A percentile compares a stretch with the other conserved stretches of the same genome.
Conservation (phyloP, 37 sponge, comb jelly and placozoan genomes). For the Hexactinellida sp. region DNA sequence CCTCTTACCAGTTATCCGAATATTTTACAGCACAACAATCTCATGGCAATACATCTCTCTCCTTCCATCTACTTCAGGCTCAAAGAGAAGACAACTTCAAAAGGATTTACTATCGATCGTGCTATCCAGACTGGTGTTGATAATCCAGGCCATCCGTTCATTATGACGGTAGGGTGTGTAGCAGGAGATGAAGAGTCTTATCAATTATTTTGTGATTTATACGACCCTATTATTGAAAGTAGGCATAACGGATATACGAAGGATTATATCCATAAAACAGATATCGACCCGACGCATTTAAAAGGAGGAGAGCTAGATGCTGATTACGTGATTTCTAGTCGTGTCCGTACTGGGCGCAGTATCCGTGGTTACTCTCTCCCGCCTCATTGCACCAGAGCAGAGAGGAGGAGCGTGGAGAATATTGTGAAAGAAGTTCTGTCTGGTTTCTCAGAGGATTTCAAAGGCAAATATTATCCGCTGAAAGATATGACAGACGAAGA, state of each 20-base stretch:
- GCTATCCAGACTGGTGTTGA: constrained; percentile 33
- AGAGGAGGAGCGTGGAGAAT: constrained; percentile 52
- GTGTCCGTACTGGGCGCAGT: constrained; percentile 56
- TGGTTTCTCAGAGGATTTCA: constrained; percentile 37
- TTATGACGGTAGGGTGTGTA: constrained; percentile 46
- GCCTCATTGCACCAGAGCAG: constrained; percentile 42
- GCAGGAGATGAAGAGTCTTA: constrained; percentile 53
- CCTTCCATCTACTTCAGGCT: background rate
- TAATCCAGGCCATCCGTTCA: constrained; percentile 51
- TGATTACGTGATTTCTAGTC: constrained; percentile 46
- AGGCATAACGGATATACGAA: constrained; percentile 35
- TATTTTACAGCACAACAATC: background rate
- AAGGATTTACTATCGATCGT: background rate
- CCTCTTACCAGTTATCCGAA: background rate
- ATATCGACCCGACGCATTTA: constrained; percentile 32
- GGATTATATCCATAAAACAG: constrained; percentile 36
- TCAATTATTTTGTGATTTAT: constrained; percentile 31
- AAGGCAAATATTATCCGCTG: constrained; percentile 59
- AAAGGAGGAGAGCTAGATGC: constrained; percentile 33
- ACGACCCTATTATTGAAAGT: constrained; percentile 36
- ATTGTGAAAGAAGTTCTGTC: constrained; percentile 24
- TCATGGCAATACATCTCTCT: background rate
- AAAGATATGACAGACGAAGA: constrained; percentile 39
- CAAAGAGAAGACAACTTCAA: background rate
- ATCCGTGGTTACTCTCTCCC: constrained; percentile 48